Conservation (phyloP, 2,113 vertebrate genomes). For the Pelecanus crispus region DNA sequence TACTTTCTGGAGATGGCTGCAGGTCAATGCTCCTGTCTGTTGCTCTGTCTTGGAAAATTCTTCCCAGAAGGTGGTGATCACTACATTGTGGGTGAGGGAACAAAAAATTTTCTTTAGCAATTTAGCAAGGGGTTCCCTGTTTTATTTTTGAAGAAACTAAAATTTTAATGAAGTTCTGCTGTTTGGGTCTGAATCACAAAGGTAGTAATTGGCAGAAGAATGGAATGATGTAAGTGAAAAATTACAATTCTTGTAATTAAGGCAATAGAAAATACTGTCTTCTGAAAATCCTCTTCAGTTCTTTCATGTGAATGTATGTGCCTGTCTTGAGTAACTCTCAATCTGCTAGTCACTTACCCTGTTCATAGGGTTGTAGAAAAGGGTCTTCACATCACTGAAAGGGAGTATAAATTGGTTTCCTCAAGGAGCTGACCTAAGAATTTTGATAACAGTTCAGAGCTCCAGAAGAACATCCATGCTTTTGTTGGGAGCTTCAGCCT, state of each 20-base stretch:
- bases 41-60: background rate
- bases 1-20: background rate
- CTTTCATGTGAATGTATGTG: background rate
- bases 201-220: background rate
- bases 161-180: background rate
- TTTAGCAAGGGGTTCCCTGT: background rate
- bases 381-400: background rate
- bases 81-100: background rate
- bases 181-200: background rate
- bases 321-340: background rate
- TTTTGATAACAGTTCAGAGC: background rate
- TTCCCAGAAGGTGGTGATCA: background rate
- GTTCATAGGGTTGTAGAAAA: background rate
- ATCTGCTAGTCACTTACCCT: background rate
- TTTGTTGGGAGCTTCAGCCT: background rate
- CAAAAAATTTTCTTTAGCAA: background rate
- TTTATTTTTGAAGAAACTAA: background rate
- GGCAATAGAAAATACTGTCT: background rate
- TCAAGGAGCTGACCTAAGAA: background rate
- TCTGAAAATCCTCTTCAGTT: background rate
- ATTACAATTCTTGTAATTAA: background rate
- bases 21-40: background rate
- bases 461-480: background rate
- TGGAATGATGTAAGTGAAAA: background rate
- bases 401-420: background rate